A percentile compares a stretch with the other conserved stretches of the same genome.
Evolutionary conservation across 2,113 vertebrate genomes (phyloP).

Genomic region (Ia io): DNA sequence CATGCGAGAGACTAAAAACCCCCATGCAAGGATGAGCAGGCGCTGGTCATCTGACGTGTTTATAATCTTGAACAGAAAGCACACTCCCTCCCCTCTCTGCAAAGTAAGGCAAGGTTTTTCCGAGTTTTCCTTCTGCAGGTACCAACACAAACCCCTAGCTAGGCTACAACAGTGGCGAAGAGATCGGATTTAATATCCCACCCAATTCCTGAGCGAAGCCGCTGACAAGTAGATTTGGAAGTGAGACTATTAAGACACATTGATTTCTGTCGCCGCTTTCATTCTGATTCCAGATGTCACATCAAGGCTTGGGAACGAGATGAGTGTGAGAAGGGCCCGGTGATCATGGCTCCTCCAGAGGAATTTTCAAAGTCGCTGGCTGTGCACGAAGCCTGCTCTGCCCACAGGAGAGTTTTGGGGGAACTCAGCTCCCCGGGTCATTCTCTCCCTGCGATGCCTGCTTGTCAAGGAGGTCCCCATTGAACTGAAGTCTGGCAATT

Average conservation of each 20-base stretch:
- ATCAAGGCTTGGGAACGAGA: conserved; percentile 83
- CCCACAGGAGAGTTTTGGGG: conserved; percentile 66
- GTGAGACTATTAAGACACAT: conserved; percentile 80
- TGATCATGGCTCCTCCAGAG: conserved; percentile 78
- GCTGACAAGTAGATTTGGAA: conserved; percentile 76
- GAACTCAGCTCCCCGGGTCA: conserved; percentile 16
- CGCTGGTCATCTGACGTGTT: neutral
- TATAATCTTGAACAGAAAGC: conserved; percentile 32
- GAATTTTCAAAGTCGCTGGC: conserved; percentile 78
- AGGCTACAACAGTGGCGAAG: neutral
- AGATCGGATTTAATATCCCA: conserved; percentile 58
- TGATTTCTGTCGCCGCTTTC: conserved; percentile 84
- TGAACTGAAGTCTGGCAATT: conserved; percentile 73
- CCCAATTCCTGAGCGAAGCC: conserved; percentile 67
- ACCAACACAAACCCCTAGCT: conserved; percentile 34
- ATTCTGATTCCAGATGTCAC: conserved; percentile 82
- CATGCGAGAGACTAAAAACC: neutral
- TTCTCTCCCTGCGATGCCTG: neutral
- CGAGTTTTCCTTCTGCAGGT: neutral
- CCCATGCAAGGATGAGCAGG: neutral
- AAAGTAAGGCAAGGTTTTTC: neutral
- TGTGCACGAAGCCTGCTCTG: conserved; percentile 48
- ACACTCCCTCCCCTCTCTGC: neutral
- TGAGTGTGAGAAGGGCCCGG: conserved; percentile 68
- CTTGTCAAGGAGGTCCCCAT: conserved; percentile 59